phyloP scores from a whole-genome alignment of 2,797 vertebrate species.

The Pseudomugil gertrudae region DNA sequence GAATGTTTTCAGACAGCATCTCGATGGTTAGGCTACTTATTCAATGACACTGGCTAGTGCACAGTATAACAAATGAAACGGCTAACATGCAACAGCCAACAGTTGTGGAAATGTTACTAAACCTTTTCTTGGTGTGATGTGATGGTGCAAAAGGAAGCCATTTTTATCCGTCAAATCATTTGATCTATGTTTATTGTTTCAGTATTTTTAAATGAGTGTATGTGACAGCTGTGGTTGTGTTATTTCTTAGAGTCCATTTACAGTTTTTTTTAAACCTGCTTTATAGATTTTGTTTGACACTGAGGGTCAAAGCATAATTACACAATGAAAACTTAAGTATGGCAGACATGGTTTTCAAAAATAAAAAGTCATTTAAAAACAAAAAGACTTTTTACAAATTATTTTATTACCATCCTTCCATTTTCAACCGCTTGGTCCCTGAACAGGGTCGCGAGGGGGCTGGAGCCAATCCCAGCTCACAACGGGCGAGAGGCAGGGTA shows the following conservation, averaged over 20 bases:
- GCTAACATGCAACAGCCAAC: background rate
- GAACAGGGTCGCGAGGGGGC: too few relatives aligned
- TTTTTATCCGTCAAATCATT: constrained; percentile 1
- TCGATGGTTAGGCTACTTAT: background rate
- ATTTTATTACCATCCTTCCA: too few relatives aligned
- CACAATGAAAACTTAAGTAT: constrained; percentile 3
- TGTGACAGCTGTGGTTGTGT: background rate
- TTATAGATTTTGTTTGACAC: constrained; percentile 25
- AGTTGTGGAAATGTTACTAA: constrained; percentile 29
- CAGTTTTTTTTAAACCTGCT: constrained; percentile 13
- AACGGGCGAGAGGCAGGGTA: too few relatives aligned
- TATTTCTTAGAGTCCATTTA: background rate
- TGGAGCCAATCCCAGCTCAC: too few relatives aligned
- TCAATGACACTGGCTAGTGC: constrained; percentile 5
- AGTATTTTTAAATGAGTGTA: background rate
- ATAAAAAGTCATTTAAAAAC: constrained; percentile 34
- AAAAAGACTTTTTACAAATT: too few relatives aligned
- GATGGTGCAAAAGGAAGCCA: background rate
- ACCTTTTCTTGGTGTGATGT: constrained; percentile 18
- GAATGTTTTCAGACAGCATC: background rate
- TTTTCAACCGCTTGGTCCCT: too few relatives aligned
- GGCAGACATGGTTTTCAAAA: constrained; percentile 44
- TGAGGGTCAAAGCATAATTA: constrained; percentile 19
- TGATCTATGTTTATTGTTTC: constrained; percentile 7
- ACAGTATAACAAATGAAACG: constrained; percentile 6